Evolutionary conservation across 1,140 invertebrate genomes (phyloP), one percentile per base, ranked within the genome.

Genomic region (Planococcus citri): DNA sequence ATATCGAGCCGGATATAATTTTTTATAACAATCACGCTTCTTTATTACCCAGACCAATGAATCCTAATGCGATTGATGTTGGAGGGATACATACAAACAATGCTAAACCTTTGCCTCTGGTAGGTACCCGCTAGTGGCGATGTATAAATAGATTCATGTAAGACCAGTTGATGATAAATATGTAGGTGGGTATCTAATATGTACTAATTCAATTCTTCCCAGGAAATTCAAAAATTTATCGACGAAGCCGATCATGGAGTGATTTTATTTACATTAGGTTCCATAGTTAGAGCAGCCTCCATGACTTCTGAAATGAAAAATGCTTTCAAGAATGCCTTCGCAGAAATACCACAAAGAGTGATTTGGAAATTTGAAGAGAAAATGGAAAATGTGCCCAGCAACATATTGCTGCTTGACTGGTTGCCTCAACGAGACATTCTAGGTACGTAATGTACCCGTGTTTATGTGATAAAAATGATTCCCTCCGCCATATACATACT

Each of bases 251-350:
- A 77, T 14, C 75, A 85, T 57, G 87, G 87, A 1, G 83, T 86
- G 0, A 83, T 89, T 27, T 86, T 86, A 72, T 88, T 88, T 76
- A 85, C 83, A 41, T 81, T 88, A 73, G 87, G 87, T 0, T 84
- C 86, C 1, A 80, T 83, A 9, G 37, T 74, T 1, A 64, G 72
- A 25, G 69, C 37, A 20, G 61, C 67, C 25, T 70, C 69, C 14
- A 27, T 90, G 73, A 80, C 86, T 0, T 74, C 80, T 3, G 79
- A 83, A 4, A 82, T 83, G 71, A 72, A 84, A 0, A 74, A 84
- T 73, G 81, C 78, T 6, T 82, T 91, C 67, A 74, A 88, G 10
- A 80, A 79, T n/a, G 82, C 82, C 1, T 86, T 88, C 71, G 75
- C 80, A 0, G 76, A 81, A 37, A 73, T 88, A 1, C 81, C 81